Evolutionary conservation across 1,140 invertebrate genomes (phyloP).

Genomic region (Hylaeus anthracinus): DNA sequence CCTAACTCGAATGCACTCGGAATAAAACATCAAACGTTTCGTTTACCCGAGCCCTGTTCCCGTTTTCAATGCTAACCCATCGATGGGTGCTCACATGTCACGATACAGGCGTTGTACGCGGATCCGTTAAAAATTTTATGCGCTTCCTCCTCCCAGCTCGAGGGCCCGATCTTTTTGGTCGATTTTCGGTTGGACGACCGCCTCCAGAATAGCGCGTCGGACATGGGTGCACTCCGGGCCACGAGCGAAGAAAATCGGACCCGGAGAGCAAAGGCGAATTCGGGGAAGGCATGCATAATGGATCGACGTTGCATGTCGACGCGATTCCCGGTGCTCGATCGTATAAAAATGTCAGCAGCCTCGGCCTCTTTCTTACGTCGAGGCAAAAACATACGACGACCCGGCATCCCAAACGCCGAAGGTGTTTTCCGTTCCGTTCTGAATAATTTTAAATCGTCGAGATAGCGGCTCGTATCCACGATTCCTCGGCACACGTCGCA

Average conservation of each 20-base stretch:
- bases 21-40: no score
- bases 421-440: slow-evolving; percentile 48
- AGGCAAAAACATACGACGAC: slow-evolving; percentile 47
- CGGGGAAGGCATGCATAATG: slow-evolving; percentile 61
- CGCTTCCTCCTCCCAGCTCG: not conserved
- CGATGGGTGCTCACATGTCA: not conserved
- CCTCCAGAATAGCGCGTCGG: slow-evolving; percentile 24
- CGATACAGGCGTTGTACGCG: not conserved
- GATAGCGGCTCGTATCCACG: not conserved
- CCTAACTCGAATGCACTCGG: no score
- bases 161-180: not conserved
- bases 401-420: slow-evolving; percentile 16
- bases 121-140: slow-evolving; percentile 18
- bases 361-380: slow-evolving; percentile 39
- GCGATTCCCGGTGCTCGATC: slow-evolving; percentile 55
- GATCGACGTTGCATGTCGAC: slow-evolving; percentile 61
- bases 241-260: slow-evolving; percentile 23
- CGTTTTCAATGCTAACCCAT: not conserved
- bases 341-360: slow-evolving; percentile 62
- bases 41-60: no score
- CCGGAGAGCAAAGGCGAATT: slow-evolving; percentile 56
- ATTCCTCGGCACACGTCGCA: not conserved
- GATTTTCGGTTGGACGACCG: not conserved
- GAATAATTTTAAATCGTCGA: slow-evolving; percentile 60
- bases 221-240: slow-evolving; percentile 24